Base-by-base conservation (phyloP, 1,140 invertebrate species). In the Melitaea cinxia region DNA sequence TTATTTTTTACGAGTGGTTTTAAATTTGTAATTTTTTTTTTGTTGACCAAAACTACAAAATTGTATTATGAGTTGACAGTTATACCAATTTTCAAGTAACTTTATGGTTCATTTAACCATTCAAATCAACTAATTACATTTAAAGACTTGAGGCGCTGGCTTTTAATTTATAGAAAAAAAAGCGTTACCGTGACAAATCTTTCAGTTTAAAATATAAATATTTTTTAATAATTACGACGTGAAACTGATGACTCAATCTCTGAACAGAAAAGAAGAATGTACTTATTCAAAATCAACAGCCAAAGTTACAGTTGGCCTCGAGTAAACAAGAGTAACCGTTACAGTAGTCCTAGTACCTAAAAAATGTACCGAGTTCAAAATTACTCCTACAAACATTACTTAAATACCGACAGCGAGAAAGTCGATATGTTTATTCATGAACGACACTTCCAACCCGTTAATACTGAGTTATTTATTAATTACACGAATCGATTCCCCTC, bases 401-500 rank as follows among this genome's bases (percentile, higher is more conserved):
- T 21, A 45, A 52, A 58, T 52, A 65, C 47, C 15, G 15, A 37
- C 33, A 52, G 17, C 28, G 26, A 33, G 63, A 63, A 68, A 68
- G 61, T 42, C 28, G 35, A 54, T 9, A 59, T 64, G 55, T 68
- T 55, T 68, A 68, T 68, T 68, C 55, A 68, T 58, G 61, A 54
- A 33, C 28, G 28, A 58, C 23, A 58, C 59, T 19, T 52, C 35
- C 4, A 47, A 53, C 42, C n/a, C 24, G 28, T 57, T 53, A 54
- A 47, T 47, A 64, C 52, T 33, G 35, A 58, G 57, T 64, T 64
- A 68, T 68, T 59, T 64, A 68, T 68, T 59, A 64, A 64, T 68
- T 58, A 53, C 47, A 14, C 17, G 37, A 37, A 50, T 24, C 35
- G 33, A 47, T 53, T 58, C 37, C 35, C 54, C 14, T 65, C 19